Conservation (phyloP, 2,888 invertebrate species). For the Drosophila mulleri region DNA sequence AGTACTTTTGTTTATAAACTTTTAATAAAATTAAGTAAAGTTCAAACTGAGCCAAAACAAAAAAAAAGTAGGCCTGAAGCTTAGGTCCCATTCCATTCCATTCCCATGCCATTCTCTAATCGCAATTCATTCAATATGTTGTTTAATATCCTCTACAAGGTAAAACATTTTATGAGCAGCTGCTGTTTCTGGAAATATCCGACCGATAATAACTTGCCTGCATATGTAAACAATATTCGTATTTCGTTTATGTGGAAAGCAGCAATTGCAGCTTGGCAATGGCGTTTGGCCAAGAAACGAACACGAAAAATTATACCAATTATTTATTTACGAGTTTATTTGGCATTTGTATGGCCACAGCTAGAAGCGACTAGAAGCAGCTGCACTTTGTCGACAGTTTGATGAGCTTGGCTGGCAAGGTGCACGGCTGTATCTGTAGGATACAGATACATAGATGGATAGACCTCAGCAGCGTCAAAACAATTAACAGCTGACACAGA, state of each 20-base stretch:
- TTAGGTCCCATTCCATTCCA: too few species aligned
- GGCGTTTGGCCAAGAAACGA: slow-evolving; percentile 48
- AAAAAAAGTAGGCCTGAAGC: too few species aligned
- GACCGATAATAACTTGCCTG: slow-evolving; percentile 48
- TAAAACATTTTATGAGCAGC: slow-evolving; percentile 28
- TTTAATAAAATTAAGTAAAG: too few species aligned
- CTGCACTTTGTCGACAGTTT: slow-evolving; percentile 73
- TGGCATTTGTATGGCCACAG: slow-evolving; percentile 7
- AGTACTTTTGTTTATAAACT: too few species aligned
- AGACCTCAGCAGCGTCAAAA: slow-evolving; percentile 18
- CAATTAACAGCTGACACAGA: slow-evolving; percentile 34
- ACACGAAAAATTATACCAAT: slow-evolving; percentile 69
- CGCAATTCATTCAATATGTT: neutral
- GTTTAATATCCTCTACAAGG: neutral
- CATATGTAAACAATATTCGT: slow-evolving; percentile 26
- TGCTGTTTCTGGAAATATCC: slow-evolving; percentile 39
- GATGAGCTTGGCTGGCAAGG: slow-evolving; percentile 60
- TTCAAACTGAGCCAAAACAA: too few species aligned
- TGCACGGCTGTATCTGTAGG: slow-evolving; percentile 39
- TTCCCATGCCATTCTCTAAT: too few species aligned
- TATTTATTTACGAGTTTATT: slow-evolving; percentile 34
- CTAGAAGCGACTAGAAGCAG: slow-evolving; percentile 27
- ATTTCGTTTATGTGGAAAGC: slow-evolving; percentile 31
- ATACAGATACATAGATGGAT: slow-evolving; percentile 18
- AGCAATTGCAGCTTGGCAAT: slow-evolving; percentile 16